A percentile compares a stretch with the other conserved stretches of the same genome.
Evolutionary conservation across 2,113 vertebrate genomes (phyloP).

Genomic region (Harpagus bidentatus): DNA sequence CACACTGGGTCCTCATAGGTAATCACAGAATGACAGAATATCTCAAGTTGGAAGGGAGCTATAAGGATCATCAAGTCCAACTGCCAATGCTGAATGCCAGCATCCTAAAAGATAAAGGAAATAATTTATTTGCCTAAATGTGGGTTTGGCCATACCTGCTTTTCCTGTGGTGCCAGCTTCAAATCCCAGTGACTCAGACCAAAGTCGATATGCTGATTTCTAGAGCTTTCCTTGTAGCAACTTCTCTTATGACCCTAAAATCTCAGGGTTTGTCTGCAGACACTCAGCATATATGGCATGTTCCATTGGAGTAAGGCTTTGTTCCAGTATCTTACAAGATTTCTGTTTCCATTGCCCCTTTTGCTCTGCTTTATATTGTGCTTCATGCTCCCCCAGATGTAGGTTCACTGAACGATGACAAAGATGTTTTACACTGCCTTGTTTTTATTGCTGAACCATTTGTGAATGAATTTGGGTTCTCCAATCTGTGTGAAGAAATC

Average conservation of each 20-base stretch:
- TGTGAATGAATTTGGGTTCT: neutral
- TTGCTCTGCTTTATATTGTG: neutral
- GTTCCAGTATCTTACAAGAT: neutral
- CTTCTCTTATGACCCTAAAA: neutral
- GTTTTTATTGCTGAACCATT: neutral
- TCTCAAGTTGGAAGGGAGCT: neutral
- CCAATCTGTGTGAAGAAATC: neutral
- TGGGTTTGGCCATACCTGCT: neutral
- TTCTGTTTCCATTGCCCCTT: neutral
- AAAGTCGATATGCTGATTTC: neutral
- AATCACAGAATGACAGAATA: neutral
- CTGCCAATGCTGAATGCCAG: neutral
- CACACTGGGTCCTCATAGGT: neutral
- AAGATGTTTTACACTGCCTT: neutral
- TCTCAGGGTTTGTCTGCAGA: neutral
- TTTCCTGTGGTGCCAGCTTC: neutral
- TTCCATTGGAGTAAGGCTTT: neutral
- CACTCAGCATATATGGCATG: too few species aligned
- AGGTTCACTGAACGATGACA: neutral
- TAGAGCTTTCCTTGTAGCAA: neutral
- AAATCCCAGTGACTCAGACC: neutral
- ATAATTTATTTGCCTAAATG: neutral
- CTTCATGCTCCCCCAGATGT: neutral
- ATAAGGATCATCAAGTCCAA: rapidly evolving
- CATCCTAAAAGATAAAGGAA: neutral